These are phyloP conservation scores for Phenacoccus solenopsis DNA, from an alignment of 1,140 invertebrate genomes.

Conservation along the genomic window DNA sequence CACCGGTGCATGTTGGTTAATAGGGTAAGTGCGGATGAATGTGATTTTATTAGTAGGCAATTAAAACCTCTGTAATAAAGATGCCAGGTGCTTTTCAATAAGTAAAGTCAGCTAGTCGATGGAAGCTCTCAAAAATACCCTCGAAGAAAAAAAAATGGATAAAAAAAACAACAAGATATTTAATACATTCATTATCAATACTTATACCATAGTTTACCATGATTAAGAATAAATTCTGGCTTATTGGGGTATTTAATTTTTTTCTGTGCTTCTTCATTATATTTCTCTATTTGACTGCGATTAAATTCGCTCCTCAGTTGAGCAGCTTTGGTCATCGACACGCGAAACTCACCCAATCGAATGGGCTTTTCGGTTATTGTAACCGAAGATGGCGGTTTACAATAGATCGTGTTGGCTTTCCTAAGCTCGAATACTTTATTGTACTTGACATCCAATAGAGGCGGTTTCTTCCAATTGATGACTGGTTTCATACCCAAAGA, in stretches of 20 bases:
- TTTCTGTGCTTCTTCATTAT: background rate
- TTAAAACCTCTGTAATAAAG: too few relatives aligned
- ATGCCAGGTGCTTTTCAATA: too few relatives aligned
- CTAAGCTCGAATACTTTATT: background rate
- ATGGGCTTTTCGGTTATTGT: background rate
- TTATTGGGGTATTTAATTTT: background rate
- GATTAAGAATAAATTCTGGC: background rate
- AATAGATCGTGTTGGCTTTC: background rate
- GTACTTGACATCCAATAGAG: background rate
- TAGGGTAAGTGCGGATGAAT: too few relatives aligned
- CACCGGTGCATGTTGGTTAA: too few relatives aligned
- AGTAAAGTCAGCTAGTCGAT: too few relatives aligned
- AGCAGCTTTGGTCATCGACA: background rate
- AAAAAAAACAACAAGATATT: too few relatives aligned
- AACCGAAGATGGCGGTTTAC: background rate
- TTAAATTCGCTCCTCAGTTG: background rate
- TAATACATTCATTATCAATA: too few relatives aligned
- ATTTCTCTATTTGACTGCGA: background rate
- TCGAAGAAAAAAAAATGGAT: too few relatives aligned
- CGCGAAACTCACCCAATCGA: background rate
- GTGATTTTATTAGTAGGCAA: too few relatives aligned
- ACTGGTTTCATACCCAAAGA: background rate
- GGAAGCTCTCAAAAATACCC: too few relatives aligned
- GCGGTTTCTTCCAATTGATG: background rate
- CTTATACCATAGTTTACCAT: background rate